Percentiles rank a stretch among this genome's conserved stretches.
These are phyloP conservation scores for Abrostola triplasia DNA, from an alignment of 2,888 invertebrate genomes.

Conservation along the genomic window DNA sequence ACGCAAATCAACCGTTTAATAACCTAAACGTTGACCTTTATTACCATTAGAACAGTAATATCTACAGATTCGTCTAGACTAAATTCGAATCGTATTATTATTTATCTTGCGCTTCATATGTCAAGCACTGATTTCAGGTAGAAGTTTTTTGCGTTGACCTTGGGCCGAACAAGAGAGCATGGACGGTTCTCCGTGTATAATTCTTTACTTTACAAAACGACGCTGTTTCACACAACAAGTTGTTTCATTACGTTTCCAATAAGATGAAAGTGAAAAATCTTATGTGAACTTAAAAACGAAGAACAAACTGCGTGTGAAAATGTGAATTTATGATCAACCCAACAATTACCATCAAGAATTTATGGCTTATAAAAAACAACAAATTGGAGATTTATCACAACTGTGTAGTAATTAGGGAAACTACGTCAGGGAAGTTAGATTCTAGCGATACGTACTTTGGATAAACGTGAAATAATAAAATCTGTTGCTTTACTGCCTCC, in stretches of 20 bases:
- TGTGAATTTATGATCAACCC: slow-evolving; percentile 37
- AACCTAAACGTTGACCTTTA: slow-evolving; percentile 64
- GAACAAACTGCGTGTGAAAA: slow-evolving; percentile 23
- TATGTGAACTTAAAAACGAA: slow-evolving; percentile 29
- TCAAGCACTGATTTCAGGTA: slow-evolving; percentile 67
- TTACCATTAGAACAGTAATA: slow-evolving; percentile 48
- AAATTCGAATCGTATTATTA: slow-evolving; percentile 44
- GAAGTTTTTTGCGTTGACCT: slow-evolving; percentile 66
- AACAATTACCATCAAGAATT: slow-evolving; percentile 28
- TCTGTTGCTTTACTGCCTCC: slow-evolving; percentile 27
- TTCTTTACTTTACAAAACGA: slow-evolving; percentile 58
- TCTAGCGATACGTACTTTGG: slow-evolving; percentile 20
- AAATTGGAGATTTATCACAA: slow-evolving; percentile 37
- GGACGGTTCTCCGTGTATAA: slow-evolving; percentile 55
- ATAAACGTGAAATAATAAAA: slow-evolving; percentile 26
- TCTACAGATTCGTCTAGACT: slow-evolving; percentile 53
- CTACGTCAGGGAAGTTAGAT: slow-evolving; percentile 33
- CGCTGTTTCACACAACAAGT: slow-evolving; percentile 39
- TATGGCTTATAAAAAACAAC: slow-evolving; percentile 40
- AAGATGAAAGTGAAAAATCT: slow-evolving; percentile 50
- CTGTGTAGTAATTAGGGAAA: slow-evolving; percentile 38
- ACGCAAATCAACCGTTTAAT: slow-evolving; percentile 58
- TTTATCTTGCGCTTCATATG: slow-evolving; percentile 36
- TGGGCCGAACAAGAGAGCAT: slow-evolving; percentile 61
- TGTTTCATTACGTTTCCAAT: slow-evolving; percentile 34